Percentiles rank a stretch among this genome's conserved stretches.
Conservation (phyloP, 2,888 invertebrate genomes). For the Melanotus villosus region DNA sequence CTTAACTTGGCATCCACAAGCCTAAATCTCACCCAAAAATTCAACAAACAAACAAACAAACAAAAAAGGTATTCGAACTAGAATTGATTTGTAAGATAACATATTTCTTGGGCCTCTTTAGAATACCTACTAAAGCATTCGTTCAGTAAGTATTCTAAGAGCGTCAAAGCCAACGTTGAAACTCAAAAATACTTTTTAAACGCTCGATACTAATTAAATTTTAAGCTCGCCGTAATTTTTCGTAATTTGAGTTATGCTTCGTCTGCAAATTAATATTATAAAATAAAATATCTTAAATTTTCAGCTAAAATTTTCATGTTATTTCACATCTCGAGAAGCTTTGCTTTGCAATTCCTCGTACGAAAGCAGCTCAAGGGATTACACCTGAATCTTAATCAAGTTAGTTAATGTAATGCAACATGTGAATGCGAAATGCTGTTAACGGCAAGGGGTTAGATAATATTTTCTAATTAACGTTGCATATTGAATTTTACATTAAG, state of each 20-base stretch:
- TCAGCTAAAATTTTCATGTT: not conserved
- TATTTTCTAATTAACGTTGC: not conserved
- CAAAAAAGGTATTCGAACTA: too few species aligned
- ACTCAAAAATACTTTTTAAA: too few species aligned
- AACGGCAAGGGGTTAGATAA: not conserved
- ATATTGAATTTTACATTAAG: not conserved
- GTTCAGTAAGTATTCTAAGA: too few species aligned
- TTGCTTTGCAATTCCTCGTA: not conserved
- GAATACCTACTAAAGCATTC: too few species aligned
- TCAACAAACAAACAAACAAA: too few species aligned
- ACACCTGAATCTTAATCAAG: conserved; percentile 8
- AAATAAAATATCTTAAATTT: not conserved
- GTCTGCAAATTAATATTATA: not conserved
- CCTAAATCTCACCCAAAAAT: too few species aligned
- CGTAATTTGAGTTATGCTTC: not conserved
- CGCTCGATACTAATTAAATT: too few species aligned
- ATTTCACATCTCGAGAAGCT: not conserved
- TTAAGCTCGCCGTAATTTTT: too few species aligned
- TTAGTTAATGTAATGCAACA: not conserved
- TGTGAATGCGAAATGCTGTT: not conserved
- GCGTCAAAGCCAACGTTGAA: too few species aligned
- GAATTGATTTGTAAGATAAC: too few species aligned
- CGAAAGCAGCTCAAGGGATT: not conserved
- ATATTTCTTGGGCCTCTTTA: too few species aligned
- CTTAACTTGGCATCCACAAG: too few species aligned